Percentiles rank a stretch among this genome's conserved stretches.
phyloP scores from a whole-genome alignment of 2,888 invertebrate genomes.

The Pristionchus maxplancki region DNA sequence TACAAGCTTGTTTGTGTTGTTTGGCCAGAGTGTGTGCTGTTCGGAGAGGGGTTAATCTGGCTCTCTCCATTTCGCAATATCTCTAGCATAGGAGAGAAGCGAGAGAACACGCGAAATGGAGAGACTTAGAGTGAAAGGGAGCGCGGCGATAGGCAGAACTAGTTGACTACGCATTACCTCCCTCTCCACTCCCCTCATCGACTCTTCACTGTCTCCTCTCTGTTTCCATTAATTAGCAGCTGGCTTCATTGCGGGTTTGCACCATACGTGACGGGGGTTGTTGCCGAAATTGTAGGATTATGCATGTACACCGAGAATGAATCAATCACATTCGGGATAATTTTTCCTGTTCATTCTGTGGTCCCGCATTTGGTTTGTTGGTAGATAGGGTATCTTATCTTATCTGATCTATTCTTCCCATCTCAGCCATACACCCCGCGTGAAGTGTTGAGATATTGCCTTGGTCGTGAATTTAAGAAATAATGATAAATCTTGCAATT shows the following conservation, averaged over 20 bases:
- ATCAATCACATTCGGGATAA: too few species aligned
- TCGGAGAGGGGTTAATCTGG: not conserved
- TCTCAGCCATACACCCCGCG: too few species aligned
- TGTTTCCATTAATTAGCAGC: constrained; percentile 4
- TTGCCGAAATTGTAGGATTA: too few species aligned
- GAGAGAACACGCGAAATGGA: not conserved
- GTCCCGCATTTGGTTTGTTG: too few species aligned
- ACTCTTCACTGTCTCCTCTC: not conserved
- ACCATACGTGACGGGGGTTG: too few species aligned
- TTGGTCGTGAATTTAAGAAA: not conserved
- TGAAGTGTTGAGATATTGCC: not conserved
- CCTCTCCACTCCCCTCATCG: not conserved
- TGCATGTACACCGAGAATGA: too few species aligned
- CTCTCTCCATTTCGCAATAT: not conserved
- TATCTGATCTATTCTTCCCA: not conserved
- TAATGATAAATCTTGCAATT: not conserved
- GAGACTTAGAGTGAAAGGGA: not conserved
- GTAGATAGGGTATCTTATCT: not conserved
- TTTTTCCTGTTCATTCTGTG: too few species aligned
- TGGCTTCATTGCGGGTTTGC: too few species aligned
- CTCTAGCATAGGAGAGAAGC: not conserved
- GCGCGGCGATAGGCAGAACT: constrained; percentile 42
- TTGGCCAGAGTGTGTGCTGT: not conserved
- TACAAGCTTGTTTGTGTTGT: constrained; percentile 31
- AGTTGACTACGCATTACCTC: constrained; percentile 31